A percentile compares a stretch with the other conserved stretches of the same genome.
Evolutionary conservation across 1,140 invertebrate species (phyloP).

Genomic region (Solen grandis): DNA sequence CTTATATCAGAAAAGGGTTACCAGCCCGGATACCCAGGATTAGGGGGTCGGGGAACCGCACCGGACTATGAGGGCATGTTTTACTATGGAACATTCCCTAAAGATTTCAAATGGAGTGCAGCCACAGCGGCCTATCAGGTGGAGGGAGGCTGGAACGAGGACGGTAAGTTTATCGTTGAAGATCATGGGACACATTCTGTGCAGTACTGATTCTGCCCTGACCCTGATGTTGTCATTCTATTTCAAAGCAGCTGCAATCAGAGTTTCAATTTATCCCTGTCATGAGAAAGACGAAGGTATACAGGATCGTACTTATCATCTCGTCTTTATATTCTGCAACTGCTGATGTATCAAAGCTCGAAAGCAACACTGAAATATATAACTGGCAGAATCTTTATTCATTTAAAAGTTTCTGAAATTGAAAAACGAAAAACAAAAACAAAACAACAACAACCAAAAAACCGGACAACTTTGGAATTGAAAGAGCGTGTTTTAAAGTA

Average conservation of each 20-base stretch:
- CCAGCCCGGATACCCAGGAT: slow-evolving; percentile 59
- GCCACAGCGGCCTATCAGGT: slow-evolving; percentile 81
- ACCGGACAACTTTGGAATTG: no score
- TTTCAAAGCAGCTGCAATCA: not conserved
- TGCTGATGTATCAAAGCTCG: no score
- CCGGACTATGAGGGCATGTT: slow-evolving; percentile 52
- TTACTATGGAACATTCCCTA: slow-evolving; percentile 71
- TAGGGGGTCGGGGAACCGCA: slow-evolving; percentile 60
- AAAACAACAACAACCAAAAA: no score
- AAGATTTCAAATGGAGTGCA: slow-evolving; percentile 78
- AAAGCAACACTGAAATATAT: no score
- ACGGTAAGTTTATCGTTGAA: slow-evolving; percentile 69
- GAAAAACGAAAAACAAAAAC: no score
- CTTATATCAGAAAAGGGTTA: slow-evolving; percentile 34
- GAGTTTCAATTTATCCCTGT: not conserved
- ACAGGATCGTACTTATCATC: no score
- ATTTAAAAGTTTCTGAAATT: no score
- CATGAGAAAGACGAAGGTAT: not conserved
- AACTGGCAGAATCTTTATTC: no score
- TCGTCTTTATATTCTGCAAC: no score
- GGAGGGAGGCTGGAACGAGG: slow-evolving; percentile 80
- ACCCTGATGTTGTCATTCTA: not conserved
- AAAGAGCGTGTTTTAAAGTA: no score
- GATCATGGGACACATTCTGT: no score
- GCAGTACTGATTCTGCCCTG: no score